Evolutionary conservation across 2,888 invertebrate genomes (phyloP).

Genomic region (Rhingia campestris): DNA sequence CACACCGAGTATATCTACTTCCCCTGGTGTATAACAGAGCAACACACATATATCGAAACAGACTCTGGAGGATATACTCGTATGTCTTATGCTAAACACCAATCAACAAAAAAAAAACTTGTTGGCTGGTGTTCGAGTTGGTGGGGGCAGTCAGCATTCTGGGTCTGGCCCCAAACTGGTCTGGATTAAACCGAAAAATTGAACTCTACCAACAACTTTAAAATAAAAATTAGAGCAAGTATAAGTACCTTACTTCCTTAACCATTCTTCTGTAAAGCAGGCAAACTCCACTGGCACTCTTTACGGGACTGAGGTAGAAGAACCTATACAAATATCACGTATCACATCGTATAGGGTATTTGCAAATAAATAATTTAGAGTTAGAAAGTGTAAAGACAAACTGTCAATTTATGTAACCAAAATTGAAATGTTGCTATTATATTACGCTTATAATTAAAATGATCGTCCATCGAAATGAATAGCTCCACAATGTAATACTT

Average conservation of each 20-base stretch:
- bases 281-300: background rate
- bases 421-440: slow-evolving; percentile 24
- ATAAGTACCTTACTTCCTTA: slow-evolving; percentile 40
- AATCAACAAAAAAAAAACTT: slow-evolving; percentile 58
- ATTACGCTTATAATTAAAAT: slow-evolving; percentile 27
- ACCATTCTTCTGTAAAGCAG: background rate
- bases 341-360: slow-evolving; percentile 6
- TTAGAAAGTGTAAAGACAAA: slow-evolving; percentile 34
- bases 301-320: slow-evolving; percentile 2
- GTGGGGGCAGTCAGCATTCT: background rate
- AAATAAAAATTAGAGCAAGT: slow-evolving; percentile 59
- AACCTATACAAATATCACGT: slow-evolving; percentile 3
- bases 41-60: background rate
- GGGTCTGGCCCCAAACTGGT: slow-evolving; percentile 21
- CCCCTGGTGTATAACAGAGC: background rate
- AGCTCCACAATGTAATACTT: background rate
- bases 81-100: slow-evolving; percentile 69
- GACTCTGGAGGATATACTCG: slow-evolving; percentile 38
- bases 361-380: slow-evolving; percentile 28
- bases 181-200: slow-evolving; percentile 59
- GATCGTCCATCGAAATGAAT: slow-evolving; percentile 1
- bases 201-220: slow-evolving; percentile 38
- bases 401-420: slow-evolving; percentile 38
- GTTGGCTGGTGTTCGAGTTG: slow-evolving; percentile 25
- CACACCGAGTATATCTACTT: slow-evolving; percentile 12